Base-by-base conservation (phyloP, 2,113 vertebrate species). In the Neogobius melanostomus region DNA sequence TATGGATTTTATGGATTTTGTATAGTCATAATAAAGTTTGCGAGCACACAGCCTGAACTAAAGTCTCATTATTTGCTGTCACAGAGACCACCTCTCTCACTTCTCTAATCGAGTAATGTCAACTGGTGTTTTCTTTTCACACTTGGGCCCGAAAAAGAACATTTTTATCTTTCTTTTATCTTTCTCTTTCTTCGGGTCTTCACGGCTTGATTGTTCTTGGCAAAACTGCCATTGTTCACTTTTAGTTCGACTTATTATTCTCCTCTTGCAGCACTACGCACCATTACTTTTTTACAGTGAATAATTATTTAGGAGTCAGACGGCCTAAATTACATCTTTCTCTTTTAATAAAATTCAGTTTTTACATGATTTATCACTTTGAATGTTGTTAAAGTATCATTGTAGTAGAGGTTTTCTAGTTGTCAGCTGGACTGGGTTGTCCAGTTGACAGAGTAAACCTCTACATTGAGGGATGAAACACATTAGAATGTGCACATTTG, bases 1-100 rank as follows among this genome's bases (percentile, higher is more conserved):
- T 75, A 88, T 85, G 87, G 74, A 70, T 79, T 75, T 74, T 75
- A 88, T 85, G 87, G 74, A 70, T 79, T 75, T 74, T 52, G 47
- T 62, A 75, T 52, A 78, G 82, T 82, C 49, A 76, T 73, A 85
- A 75, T 69, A 75, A 83, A 79, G 69, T 83, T 82, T 66, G 69
- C 52, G 61, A 57, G 57, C 28, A 59, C 68, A 59, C 10, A 1
- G 62, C 11, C 52, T 65, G 11, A 76, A 81, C 65, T 51, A 43
- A 17, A 62, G 66, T 61, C 53, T 74, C 62, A 68, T 74, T 74
- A 71, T 47, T 66, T 49, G 8, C 69, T 36, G 71, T 71, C 49
- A 66, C 67, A 68, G 36, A 60, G 52, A 67, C 71, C 11, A 1
- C 68, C 59, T 11, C 66, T 78, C 57, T 69, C 52, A 57, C 54